Conservation (phyloP, 2,888 invertebrate genomes). For the Apoderus coryli region DNA sequence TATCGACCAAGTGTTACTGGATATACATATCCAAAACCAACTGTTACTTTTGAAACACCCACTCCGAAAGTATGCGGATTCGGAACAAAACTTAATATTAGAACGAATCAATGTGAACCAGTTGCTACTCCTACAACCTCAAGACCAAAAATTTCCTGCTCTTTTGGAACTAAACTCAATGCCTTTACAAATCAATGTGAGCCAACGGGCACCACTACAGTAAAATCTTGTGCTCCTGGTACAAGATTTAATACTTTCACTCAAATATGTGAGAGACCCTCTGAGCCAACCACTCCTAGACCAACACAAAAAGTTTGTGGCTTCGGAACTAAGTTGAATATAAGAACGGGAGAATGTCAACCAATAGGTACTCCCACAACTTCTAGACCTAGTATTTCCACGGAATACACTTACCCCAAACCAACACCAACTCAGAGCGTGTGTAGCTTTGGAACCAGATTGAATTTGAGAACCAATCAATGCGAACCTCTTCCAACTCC, state of each 20-base stretch:
- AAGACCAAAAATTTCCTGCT: slow-evolving; percentile 13
- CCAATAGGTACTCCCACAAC: no score
- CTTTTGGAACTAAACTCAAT: slow-evolving; percentile 11
- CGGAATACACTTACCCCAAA: no score
- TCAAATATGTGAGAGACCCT: no score
- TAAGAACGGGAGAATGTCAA: no score
- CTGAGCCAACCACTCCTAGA: no score
- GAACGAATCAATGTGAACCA: slow-evolving; percentile 25
- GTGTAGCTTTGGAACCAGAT: slow-evolving; percentile 11
- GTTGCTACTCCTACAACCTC: slow-evolving; percentile 16
- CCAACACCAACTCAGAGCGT: no score
- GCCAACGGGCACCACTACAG: neutral
- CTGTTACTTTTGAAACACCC: neutral
- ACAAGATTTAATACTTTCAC: no score
- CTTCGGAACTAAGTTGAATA: no score
- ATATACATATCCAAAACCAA: slow-evolving; percentile 3
- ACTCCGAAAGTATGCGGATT: slow-evolving; percentile 10
- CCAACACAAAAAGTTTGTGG: no score
- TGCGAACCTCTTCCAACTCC: slow-evolving; percentile 9
- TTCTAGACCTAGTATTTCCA: no score
- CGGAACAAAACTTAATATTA: slow-evolving; percentile 10
- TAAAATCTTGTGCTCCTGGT: no score
- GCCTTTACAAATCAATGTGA: slow-evolving; percentile 11
- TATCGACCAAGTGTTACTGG: slow-evolving; percentile 7
- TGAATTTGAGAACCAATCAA: slow-evolving; percentile 8